Conservation (phyloP, 2,113 vertebrate species). For the Thunnus thynnus region DNA sequence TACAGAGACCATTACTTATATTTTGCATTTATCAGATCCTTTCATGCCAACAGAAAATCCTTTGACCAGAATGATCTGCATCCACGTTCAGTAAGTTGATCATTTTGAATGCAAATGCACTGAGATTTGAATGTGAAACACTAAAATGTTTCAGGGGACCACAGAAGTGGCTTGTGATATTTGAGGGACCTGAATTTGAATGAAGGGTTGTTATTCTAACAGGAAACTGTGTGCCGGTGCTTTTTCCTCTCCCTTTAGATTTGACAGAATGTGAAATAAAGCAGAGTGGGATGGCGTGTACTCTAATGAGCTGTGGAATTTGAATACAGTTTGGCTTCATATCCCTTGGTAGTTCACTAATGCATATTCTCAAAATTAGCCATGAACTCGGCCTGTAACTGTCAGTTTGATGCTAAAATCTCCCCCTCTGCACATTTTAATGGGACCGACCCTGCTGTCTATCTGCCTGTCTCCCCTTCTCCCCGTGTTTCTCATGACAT, state of each 20-base stretch:
- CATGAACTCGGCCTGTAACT: conserved; percentile 49
- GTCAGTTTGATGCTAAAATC: conserved; percentile 64
- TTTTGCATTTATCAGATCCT: too few relatives aligned
- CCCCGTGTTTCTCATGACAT: conserved; percentile 38
- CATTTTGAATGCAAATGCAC: conserved; percentile 36
- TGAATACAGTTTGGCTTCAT: conserved; percentile 43
- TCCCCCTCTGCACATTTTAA: conserved; percentile 49
- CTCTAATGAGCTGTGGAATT: conserved; percentile 63
- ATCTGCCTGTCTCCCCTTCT: conserved; percentile 25
- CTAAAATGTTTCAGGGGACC: conserved; percentile 33
- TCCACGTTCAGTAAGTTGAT: conserved; percentile 17
- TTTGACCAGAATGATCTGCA: neutral
- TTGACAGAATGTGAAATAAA: conserved; percentile 66
- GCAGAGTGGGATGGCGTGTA: conserved; percentile 16
- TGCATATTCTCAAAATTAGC: conserved; percentile 57
- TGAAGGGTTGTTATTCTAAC: conserved; percentile 63
- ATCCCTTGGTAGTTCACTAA: conserved; percentile 47
- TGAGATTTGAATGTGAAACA: conserved; percentile 40
- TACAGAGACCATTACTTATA: too few relatives aligned
- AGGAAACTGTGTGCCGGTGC: conserved; percentile 20
- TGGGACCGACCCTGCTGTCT: conserved; percentile 45
- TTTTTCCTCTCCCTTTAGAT: conserved; percentile 54
- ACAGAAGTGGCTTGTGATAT: conserved; percentile 36
- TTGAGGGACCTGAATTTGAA: conserved; percentile 60
- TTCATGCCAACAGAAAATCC: conserved; percentile 1